These are phyloP conservation scores for Actinemys pallida DNA, from an alignment of 2,113 vertebrate species.

Conservation along the genomic window DNA sequence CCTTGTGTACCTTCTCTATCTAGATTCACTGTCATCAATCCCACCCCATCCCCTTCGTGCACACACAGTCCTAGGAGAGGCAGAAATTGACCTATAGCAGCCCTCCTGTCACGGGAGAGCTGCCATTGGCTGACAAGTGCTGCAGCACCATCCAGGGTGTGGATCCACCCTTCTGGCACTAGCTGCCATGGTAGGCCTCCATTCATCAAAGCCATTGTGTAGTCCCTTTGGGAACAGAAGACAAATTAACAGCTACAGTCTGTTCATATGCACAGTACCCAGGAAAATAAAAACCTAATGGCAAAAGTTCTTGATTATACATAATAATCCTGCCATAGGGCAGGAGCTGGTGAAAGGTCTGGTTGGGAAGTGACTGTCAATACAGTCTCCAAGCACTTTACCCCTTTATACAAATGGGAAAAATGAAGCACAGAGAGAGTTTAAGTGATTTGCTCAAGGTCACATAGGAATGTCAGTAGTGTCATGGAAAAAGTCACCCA, in stretches of 20 bases:
- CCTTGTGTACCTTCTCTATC: background rate
- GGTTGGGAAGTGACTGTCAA: background rate
- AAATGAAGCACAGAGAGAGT: background rate
- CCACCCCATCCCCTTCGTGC: background rate
- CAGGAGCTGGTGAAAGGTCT: background rate
- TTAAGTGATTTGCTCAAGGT: background rate
- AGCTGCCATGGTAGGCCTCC: background rate
- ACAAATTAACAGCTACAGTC: background rate
- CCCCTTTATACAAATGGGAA: background rate
- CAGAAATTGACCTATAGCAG: too few species aligned
- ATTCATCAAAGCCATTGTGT: background rate
- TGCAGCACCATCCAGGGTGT: background rate
- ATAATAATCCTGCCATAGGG: background rate
- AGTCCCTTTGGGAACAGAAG: background rate
- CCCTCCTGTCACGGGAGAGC: background rate
- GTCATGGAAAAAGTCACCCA: too few species aligned
- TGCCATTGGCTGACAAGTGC: background rate
- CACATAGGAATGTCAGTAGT: background rate
- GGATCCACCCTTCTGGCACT: background rate
- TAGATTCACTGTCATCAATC: background rate
- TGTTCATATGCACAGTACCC: background rate
- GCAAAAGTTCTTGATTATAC: background rate
- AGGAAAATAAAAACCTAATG: background rate
- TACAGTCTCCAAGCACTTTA: background rate
- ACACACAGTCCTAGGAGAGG: background rate